These are phyloP conservation scores for Dioctria rufipes DNA, from an alignment of 2,888 invertebrate species.

Conservation along the genomic window DNA sequence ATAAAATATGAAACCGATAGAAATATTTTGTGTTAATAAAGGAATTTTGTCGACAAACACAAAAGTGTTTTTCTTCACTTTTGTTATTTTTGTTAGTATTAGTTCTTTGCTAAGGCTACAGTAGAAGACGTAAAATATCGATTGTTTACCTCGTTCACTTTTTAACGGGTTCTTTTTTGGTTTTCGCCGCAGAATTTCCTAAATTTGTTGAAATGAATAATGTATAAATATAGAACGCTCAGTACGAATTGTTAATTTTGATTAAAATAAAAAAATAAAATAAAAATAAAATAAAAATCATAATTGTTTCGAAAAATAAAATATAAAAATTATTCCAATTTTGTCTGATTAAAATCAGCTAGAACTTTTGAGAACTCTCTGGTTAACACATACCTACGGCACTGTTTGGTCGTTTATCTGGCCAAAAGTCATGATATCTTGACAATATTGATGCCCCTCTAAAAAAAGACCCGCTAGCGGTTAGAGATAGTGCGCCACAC, in stretches of 20 bases:
- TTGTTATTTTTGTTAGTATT: background rate
- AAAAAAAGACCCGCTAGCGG: slow-evolving; percentile 56
- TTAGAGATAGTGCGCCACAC: slow-evolving; percentile 45
- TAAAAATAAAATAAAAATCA: too few species aligned
- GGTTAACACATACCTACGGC: slow-evolving; percentile 43
- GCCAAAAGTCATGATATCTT: slow-evolving; percentile 79
- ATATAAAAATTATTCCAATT: background rate
- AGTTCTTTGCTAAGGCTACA: slow-evolving; percentile 21
- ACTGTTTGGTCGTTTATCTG: slow-evolving; percentile 78
- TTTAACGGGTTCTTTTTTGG: slow-evolving; percentile 17
- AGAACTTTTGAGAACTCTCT: slow-evolving; percentile 24
- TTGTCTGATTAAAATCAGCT: slow-evolving; percentile 16
- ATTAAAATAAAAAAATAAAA: slow-evolving; percentile 25
- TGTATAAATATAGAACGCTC: slow-evolving; percentile 27
- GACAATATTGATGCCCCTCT: slow-evolving; percentile 60
- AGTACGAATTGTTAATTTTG: slow-evolving; percentile 26
- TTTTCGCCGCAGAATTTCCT: slow-evolving; percentile 35
- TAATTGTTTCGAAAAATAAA: background rate
- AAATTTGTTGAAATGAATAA: slow-evolving; percentile 45
- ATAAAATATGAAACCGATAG: slow-evolving; percentile 15
- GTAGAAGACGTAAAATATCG: slow-evolving; percentile 10
- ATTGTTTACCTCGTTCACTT: slow-evolving; percentile 35
- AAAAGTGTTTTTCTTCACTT: background rate
- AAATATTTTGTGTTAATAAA: slow-evolving; percentile 10
- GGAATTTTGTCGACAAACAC: slow-evolving; percentile 22